phyloP scores from a whole-genome alignment of 1,140 invertebrate species.

The Microvelia longipes region DNA sequence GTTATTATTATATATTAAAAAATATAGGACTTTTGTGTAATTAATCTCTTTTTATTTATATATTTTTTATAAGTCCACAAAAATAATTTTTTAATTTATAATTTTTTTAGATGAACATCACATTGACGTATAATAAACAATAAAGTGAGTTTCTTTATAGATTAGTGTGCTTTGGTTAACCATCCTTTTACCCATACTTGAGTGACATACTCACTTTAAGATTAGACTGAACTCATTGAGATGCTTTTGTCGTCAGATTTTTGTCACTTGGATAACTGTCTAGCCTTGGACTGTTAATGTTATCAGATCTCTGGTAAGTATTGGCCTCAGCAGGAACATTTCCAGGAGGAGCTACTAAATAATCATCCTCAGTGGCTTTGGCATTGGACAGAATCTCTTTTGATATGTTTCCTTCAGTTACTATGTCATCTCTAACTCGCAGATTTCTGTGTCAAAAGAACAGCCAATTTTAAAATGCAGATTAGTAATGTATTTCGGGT shows the following conservation, averaged over 20 bases:
- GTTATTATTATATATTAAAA: too few relatives aligned
- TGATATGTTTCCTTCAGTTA: conserved; percentile 47
- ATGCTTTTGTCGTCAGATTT: background rate
- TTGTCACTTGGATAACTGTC: too few relatives aligned
- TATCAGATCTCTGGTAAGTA: conserved; percentile 12
- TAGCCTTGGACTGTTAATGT: conserved; percentile 29
- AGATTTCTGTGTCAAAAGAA: conserved; percentile 42
- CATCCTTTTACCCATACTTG: too few relatives aligned
- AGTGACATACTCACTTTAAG: too few relatives aligned
- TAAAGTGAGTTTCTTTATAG: too few relatives aligned
- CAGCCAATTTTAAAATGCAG: background rate
- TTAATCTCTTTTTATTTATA: too few relatives aligned
- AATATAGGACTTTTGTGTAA: too few relatives aligned
- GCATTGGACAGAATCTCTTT: conserved; percentile 57
- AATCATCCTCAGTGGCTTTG: conserved; percentile 58
- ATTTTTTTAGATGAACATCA: too few relatives aligned
- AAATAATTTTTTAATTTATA: too few relatives aligned
- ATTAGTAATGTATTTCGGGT: background rate
- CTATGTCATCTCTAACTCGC: conserved; percentile 48
- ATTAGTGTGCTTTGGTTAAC: too few relatives aligned
- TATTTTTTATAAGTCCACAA: too few relatives aligned
- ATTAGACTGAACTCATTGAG: background rate
- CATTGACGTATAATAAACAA: too few relatives aligned
- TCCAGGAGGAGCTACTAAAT: conserved; percentile 73
- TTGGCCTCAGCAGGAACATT: conserved; percentile 46